Evolutionary conservation across 2,888 invertebrate species (phyloP), one percentile per base, ranked within the genome.

Genomic region (Brachyopa scutellaris): DNA sequence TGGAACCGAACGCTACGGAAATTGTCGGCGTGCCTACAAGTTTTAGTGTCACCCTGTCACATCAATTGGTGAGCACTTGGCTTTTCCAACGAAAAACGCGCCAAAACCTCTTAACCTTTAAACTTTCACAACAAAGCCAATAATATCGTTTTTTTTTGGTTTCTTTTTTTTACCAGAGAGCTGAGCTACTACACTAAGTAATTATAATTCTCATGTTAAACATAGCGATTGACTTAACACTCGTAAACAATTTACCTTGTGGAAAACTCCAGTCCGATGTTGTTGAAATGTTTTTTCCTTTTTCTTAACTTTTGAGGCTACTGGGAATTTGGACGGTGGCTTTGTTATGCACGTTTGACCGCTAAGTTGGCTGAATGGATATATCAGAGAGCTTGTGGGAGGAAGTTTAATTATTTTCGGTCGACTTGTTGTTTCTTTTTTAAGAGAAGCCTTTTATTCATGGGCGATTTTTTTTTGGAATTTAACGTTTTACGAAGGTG

Each of bases 171-270:
- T 11, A 13, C 6, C 29, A 8, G 15, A n/a, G 13, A 2, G 38
- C 26, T 6, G 6, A 3, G 21, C 38, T 19, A 26, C 31, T 19
- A 1, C 11, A 19, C 31, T 19, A 19, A 29, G 38, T 51, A 21
- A 42, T 67, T 45, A 42, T 33, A 42, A 42, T 45, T 23, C 23
- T 45, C 67, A 15, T 55, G 31, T 33, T 55, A 55, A 55, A 33
- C 55, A 55, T 55, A 51, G 64, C 66, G 53, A 66, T 67, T 67
- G 67, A 53, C 42, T 67, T 53, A 55, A 55, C 42, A 42, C 33
- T 17, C 45, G 45, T 55, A 57, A 67, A 55, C 67, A 57, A 67
- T 67, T 67, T 67, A 21, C 33, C 23, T 45, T 55, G 42, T 8
- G 45, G 17, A 36, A 47, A 55, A 55, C 26, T 53, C n/a, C n/a